Conservation (phyloP, 2,113 vertebrate species). For the Malurus alboscapulatus region DNA sequence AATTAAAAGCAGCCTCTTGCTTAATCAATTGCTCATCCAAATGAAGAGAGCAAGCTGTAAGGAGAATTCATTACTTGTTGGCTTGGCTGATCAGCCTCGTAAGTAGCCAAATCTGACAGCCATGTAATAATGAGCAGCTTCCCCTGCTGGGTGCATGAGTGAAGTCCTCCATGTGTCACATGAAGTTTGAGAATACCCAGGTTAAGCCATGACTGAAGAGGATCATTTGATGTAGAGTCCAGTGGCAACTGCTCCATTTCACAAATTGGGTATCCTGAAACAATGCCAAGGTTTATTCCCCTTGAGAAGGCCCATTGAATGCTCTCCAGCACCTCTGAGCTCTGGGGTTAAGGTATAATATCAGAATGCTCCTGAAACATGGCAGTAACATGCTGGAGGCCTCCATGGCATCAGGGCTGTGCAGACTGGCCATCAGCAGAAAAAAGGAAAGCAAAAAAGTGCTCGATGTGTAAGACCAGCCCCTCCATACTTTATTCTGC, state of each 20-base stretch:
- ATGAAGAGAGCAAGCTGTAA: conserved; percentile 17
- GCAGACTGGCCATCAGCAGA: background rate
- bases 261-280: background rate
- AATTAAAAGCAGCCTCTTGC: conserved; percentile 17
- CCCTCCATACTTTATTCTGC: background rate
- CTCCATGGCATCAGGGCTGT: background rate
- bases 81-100: background rate
- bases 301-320: background rate
- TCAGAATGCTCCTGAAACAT: background rate
- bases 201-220: background rate
- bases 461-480: background rate
- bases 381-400: fast-evolving
- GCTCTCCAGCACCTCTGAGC: background rate
- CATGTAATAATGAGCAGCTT: background rate
- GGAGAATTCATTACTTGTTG: conserved; percentile 26
- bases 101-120: background rate
- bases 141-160: background rate
- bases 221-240: background rate
- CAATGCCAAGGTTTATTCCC: background rate
- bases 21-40: conserved; percentile 14
- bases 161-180: background rate
- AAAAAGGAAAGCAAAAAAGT: background rate
- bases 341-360: background rate
- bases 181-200: background rate
- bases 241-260: background rate